phyloP scores from a whole-genome alignment of 2,113 vertebrate species.

The Dryoscopus gambensis region DNA sequence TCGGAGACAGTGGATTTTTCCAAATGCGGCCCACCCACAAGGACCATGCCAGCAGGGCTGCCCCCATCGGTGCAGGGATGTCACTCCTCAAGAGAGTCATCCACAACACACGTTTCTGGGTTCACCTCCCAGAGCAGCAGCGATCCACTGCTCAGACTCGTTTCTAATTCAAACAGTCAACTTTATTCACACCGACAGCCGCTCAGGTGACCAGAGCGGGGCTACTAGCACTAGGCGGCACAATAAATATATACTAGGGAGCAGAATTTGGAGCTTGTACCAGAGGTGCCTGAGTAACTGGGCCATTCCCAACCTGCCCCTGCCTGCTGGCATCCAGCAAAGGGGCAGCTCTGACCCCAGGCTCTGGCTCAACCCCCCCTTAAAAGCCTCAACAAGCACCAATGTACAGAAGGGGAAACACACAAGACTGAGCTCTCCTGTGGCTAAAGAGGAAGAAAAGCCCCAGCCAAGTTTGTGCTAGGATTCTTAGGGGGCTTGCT shows the following conservation, averaged over 20 bases:
- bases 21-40: not conserved
- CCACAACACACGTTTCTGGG: fast-evolving
- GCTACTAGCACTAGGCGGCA: not conserved
- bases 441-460: not conserved
- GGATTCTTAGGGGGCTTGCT: not conserved
- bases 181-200: fast-evolving
- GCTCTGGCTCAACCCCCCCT: not conserved
- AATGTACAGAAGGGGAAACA: fast-evolving
- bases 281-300: not conserved
- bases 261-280: not conserved
- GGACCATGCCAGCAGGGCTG: not conserved
- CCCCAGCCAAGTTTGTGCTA: not conserved
- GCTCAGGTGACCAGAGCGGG: not conserved
- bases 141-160: not conserved
- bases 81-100: not conserved
- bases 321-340: not conserved
- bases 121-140: not conserved
- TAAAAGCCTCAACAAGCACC: not conserved
- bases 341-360: not conserved
- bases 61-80: fast-evolving
- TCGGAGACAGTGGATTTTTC: fast-evolving
- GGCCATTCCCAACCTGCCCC: not conserved
- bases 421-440: not conserved
- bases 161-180: not conserved
- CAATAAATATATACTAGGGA: not conserved